A percentile compares a stretch with the other conserved stretches of the same genome.
Conservation (phyloP, 2,113 vertebrate species). For the Lichenostomus cassidix region DNA sequence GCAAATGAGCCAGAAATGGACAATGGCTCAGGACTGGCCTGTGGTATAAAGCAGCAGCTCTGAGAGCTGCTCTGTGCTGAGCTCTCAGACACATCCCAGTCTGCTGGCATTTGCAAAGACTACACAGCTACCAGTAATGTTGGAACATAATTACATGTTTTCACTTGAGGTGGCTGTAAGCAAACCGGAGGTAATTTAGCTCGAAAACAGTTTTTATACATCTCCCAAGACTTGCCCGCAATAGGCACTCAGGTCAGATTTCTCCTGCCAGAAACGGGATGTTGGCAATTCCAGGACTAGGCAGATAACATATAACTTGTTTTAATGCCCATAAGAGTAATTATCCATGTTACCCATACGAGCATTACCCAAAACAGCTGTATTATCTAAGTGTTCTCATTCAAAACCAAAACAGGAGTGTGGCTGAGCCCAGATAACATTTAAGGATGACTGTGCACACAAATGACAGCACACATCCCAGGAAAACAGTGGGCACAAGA, state of each 20-base stretch:
- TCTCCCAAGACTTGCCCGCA: constrained; percentile 1
- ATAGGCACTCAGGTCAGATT: background rate
- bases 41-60: background rate
- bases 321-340: background rate
- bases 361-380: background rate
- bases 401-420: background rate
- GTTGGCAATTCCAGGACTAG: background rate
- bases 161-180: constrained; percentile 21
- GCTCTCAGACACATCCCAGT: background rate
- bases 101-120: constrained; percentile 12
- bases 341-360: background rate
- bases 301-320: background rate
- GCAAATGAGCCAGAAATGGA: background rate
- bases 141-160: constrained; percentile 29
- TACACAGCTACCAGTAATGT: background rate
- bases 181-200: constrained; percentile 41
- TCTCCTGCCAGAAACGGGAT: background rate
- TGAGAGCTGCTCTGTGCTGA: background rate
- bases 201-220: background rate
- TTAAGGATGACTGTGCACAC: background rate
- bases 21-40: background rate
- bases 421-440: background rate
- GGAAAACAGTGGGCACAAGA: background rate
- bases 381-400: background rate
- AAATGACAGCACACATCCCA: background rate